Conservation (phyloP, 2,797 vertebrate species). For the Phoebastria nigripes region DNA sequence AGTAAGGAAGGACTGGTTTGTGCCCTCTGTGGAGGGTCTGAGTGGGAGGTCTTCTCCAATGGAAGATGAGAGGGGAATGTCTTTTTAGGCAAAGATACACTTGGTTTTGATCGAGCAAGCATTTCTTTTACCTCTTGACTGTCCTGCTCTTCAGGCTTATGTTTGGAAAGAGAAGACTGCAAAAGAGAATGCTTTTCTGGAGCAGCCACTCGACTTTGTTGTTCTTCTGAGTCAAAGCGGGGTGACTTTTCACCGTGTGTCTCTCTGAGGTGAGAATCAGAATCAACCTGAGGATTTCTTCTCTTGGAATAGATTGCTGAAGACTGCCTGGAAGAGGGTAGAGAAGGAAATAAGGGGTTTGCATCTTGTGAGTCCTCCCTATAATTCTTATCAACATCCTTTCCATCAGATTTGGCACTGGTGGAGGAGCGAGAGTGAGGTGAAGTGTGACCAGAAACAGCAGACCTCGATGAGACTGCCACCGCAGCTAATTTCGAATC, state of each 20-base stretch:
- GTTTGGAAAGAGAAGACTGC: not conserved
- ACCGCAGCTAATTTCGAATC: constrained; percentile 23
- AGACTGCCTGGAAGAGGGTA: constrained; percentile 62
- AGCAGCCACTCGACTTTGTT: not conserved
- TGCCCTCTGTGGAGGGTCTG: not conserved
- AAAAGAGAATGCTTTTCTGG: constrained; percentile 31
- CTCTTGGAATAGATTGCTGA: constrained; percentile 47
- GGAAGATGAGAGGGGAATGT: not conserved
- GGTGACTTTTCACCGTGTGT: not conserved
- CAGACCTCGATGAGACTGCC: not conserved
- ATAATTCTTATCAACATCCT: constrained; percentile 49
- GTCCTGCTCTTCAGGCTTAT: not conserved
- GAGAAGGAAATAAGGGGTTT: constrained; percentile 35
- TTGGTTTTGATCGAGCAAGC: not conserved
- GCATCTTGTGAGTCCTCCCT: constrained; percentile 48
- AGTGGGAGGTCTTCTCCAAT: not conserved
- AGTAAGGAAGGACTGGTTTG: constrained; percentile 25
- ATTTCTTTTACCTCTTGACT: not conserved
- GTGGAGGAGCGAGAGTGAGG: constrained; percentile 39
- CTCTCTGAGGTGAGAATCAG: constrained; percentile 18
- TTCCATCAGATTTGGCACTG: constrained; percentile 28
- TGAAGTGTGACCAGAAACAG: constrained; percentile 41
- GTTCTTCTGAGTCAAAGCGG: not conserved
- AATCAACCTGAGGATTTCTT: constrained; percentile 41
- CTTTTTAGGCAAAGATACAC: constrained; percentile 33